These are phyloP conservation scores for Petrocephalus sullivani DNA, from an alignment of 2,797 vertebrate species.

Conservation along the genomic window DNA sequence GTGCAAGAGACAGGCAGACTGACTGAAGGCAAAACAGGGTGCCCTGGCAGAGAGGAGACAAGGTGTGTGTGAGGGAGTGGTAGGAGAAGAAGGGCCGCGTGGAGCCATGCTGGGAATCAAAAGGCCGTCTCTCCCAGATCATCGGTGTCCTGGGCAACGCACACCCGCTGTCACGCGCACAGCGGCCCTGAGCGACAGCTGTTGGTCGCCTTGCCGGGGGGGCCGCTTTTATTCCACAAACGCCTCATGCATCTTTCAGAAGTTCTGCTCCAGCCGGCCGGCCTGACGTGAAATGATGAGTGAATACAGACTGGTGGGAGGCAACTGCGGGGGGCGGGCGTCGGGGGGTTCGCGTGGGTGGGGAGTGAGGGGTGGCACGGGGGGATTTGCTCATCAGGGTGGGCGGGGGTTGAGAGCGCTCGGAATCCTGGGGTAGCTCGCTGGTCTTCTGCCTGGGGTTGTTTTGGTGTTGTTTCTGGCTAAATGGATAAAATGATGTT, in stretches of 20 bases:
- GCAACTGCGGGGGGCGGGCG: neutral
- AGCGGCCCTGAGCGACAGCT: conserved; percentile 47
- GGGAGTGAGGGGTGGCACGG: neutral
- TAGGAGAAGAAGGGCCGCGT: neutral
- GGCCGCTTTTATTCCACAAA: conserved; percentile 43
- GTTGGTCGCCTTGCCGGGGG: conserved; percentile 48
- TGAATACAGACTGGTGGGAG: conserved; percentile 18
- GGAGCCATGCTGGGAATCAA: neutral
- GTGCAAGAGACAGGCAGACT: neutral
- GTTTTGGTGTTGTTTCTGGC: neutral
- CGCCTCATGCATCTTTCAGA: conserved; percentile 58
- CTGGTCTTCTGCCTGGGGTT: conserved; percentile 11
- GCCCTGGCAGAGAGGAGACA: neutral
- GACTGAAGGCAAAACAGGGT: neutral
- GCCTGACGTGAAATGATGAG: conserved; percentile 17
- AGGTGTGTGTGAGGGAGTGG: neutral
- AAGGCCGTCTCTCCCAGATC: neutral
- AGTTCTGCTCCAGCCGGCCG: neutral
- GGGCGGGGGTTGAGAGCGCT: conserved; percentile 28
- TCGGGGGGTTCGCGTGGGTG: neutral
- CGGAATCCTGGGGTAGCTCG: conserved; percentile 40
- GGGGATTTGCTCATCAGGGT: neutral
- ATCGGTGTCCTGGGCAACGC: neutral
- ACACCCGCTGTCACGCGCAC: conserved; percentile 25
- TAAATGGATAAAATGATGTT: neutral